A percentile compares a stretch with the other conserved stretches of the same genome.
Evolutionary conservation across 2,888 invertebrate genomes (phyloP).

Genomic region (Serripes groenlandicus): DNA sequence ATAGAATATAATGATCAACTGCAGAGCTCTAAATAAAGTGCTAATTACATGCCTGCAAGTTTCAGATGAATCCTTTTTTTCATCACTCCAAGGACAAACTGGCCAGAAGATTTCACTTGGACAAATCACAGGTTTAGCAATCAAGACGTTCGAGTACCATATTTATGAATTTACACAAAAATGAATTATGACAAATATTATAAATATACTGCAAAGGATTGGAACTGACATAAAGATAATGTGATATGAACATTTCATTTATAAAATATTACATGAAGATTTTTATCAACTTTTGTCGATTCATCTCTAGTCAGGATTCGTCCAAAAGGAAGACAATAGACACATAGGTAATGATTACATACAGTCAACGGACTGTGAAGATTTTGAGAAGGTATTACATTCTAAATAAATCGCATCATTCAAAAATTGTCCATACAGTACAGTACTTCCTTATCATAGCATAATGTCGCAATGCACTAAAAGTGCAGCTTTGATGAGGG

Average conservation of each 20-base stretch:
- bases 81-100: no score
- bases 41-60: no score
- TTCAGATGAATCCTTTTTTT: no score
- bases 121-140: no score
- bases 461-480: no score
- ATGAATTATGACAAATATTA: background rate
- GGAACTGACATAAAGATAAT: background rate
- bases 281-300: slow-evolving; percentile 15
- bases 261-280: slow-evolving; percentile 15
- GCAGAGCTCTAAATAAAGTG: no score
- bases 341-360: slow-evolving; percentile 15
- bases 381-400: slow-evolving; percentile 18
- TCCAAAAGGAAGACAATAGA: background rate
- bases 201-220: background rate
- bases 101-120: no score
- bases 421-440: no score
- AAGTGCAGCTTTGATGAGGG: no score
- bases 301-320: slow-evolving; percentile 4
- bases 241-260: slow-evolving; percentile 5
- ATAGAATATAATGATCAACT: no score
- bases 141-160: background rate
- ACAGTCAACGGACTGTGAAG: slow-evolving; percentile 10
- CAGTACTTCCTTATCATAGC: no score
- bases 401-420: no score
- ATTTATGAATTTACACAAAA: background rate